Evolutionary conservation across 2,888 invertebrate species (phyloP).

Genomic region (Rhopalosiphum nymphaeae): DNA sequence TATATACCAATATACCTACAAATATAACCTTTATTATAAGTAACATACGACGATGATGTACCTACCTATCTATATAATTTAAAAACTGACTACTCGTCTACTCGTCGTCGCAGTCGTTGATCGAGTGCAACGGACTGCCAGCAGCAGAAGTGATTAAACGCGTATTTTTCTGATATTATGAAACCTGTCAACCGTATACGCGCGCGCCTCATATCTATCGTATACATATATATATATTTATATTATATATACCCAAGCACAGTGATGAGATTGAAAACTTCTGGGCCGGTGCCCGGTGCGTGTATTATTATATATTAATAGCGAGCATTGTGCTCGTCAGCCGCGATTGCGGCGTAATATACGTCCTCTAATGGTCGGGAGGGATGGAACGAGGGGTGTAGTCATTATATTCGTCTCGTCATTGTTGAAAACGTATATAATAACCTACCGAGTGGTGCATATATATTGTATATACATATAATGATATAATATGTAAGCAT

Average conservation of each 20-base stretch:
- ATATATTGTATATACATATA: not conserved
- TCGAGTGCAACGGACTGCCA: not conserved
- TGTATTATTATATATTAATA: not conserved
- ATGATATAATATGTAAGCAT: constrained; percentile 40
- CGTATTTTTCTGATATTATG: constrained; percentile 42
- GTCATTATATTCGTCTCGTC: constrained; percentile 59
- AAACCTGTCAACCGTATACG: constrained; percentile 58
- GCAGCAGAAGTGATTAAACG: constrained; percentile 34
- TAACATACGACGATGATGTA: not conserved
- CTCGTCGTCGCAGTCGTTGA: not conserved
- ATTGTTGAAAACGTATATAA: constrained; percentile 51
- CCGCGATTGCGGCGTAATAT: not conserved
- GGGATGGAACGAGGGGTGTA: not conserved
- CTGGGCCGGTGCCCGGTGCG: constrained; percentile 21
- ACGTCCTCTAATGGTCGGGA: not conserved
- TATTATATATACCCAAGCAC: not conserved
- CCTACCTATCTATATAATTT: not conserved
- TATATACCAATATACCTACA: too few species aligned
- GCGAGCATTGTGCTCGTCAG: constrained; percentile 43
- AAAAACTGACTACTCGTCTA: constrained; percentile 5
- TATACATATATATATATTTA: not conserved
- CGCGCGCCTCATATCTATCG: not conserved
- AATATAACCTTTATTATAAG: not conserved
- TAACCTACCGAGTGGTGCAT: not conserved
- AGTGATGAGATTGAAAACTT: constrained; percentile 61